A percentile compares a stretch with the other conserved stretches of the same genome.
Evolutionary conservation across 2,888 invertebrate species (phyloP).

Genomic region (Galeruca laticollis): DNA sequence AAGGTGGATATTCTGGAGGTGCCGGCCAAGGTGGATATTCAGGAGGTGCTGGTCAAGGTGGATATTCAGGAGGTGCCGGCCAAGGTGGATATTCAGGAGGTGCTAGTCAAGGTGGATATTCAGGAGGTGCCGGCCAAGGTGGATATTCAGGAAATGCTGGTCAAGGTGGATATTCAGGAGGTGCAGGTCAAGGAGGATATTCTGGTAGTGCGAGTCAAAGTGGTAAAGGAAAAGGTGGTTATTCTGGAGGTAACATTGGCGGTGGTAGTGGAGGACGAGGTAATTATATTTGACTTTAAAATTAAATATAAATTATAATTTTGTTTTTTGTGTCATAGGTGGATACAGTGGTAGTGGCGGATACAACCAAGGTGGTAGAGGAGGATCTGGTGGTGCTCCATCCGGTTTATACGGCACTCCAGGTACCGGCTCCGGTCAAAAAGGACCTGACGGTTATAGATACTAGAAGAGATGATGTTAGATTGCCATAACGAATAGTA

Average conservation of each 20-base stretch:
- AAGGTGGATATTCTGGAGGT: constrained; percentile 27
- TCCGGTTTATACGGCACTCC: constrained; percentile 34
- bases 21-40: constrained; percentile 23
- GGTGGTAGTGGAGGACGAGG: constrained; percentile 13
- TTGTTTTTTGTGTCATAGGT: constrained; percentile 1
- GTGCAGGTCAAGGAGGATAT: constrained; percentile 36
- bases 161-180: constrained; percentile 17
- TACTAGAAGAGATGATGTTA: constrained; percentile 46
- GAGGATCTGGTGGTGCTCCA: constrained; percentile 38
- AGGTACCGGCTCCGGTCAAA: constrained; percentile 48
- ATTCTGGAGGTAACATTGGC: constrained; percentile 18
- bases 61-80: constrained; percentile 30
- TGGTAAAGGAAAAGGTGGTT: constrained; percentile 27
- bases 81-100: constrained; percentile 31
- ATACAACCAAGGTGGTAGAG: constrained; percentile 13
- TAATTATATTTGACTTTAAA: neutral
- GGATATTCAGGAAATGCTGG: constrained; percentile 35
- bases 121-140: constrained; percentile 33
- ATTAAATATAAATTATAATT: neutral
- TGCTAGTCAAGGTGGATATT: constrained; percentile 36
- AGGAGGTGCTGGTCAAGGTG: constrained; percentile 17
- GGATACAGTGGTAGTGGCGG: neutral
- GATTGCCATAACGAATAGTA: constrained; percentile 41
- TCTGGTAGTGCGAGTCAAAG: constrained; percentile 32
- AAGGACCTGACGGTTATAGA: constrained; percentile 52